Conservation (phyloP, 23 tunicate genomes). For the Halocynthia aurantium region DNA sequence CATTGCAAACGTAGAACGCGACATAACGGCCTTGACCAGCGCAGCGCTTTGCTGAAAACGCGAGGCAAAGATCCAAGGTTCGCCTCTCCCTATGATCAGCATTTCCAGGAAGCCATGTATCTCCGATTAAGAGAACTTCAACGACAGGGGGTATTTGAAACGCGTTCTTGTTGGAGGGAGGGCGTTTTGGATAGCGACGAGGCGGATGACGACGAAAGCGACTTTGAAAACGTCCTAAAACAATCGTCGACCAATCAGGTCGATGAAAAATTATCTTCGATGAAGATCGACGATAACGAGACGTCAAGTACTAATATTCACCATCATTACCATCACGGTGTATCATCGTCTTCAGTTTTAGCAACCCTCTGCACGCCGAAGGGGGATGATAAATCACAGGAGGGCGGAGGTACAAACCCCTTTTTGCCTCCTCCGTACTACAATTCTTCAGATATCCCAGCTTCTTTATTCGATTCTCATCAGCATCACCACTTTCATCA, state of each 20-base stretch:
- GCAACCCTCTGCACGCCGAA: background rate
- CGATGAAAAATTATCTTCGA: background rate
- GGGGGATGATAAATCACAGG: background rate
- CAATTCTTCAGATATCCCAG: background rate
- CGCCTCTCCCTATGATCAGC: conserved; percentile 54
- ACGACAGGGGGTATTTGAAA: conserved; percentile 21
- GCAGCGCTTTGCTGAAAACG: conserved; percentile 7
- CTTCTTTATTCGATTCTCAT: background rate
- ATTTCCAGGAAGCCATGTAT: conserved; percentile 62
- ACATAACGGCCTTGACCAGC: conserved; percentile 3
- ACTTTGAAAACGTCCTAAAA: background rate
- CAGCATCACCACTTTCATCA: conserved; percentile 18
- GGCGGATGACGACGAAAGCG: conserved; percentile 18
- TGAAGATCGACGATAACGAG: too few species aligned
- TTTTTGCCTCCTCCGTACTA: too few species aligned
- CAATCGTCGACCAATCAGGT: background rate
- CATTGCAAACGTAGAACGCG: background rate
- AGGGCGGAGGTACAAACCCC: background rate
- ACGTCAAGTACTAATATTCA: background rate
- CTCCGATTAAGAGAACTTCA: conserved; percentile 46
- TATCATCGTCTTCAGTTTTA: conserved; percentile 11
- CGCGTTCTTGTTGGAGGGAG: conserved; percentile 4
- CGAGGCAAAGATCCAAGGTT: conserved; percentile 14
- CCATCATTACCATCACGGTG: conserved; percentile 13
- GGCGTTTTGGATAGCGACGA: conserved; percentile 19